Percentiles rank a stretch among this genome's conserved stretches.
These are phyloP conservation scores for Tetranychus cinnabarinus DNA, from an alignment of 1,140 invertebrate species.

Conservation along the genomic window DNA sequence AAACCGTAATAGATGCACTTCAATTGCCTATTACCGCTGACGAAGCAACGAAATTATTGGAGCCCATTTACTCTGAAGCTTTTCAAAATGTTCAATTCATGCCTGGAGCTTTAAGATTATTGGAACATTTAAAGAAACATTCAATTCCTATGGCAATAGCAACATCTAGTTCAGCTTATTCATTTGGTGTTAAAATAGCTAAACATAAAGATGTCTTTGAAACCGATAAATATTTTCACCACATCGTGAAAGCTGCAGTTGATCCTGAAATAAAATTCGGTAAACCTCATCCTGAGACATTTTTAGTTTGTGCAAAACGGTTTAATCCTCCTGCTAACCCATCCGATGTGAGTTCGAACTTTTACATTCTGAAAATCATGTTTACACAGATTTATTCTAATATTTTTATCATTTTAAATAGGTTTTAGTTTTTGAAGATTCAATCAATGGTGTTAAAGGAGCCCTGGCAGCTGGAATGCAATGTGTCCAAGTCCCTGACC, in stretches of 20 bases:
- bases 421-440: slow-evolving; percentile 11
- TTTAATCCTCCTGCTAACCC: neutral
- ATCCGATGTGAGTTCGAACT: neutral
- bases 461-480: slow-evolving; percentile 10
- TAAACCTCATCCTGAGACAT: slow-evolving; percentile 10
- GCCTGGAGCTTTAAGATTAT: slow-evolving; percentile 8
- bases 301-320: slow-evolving; percentile 1
- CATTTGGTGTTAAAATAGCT: slow-evolving; percentile 2
- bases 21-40: slow-evolving; percentile 2
- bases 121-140: slow-evolving; percentile 7
- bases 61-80: neutral
- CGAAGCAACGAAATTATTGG: slow-evolving; percentile 2
- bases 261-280: slow-evolving; percentile 9
- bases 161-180: neutral
- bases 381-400: neutral
- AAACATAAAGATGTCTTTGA: slow-evolving; percentile 2
- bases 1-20: neutral
- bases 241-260: slow-evolving; percentile 6
- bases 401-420: neutral
- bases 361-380: neutral
- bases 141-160: slow-evolving; percentile 10
- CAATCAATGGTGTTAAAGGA: slow-evolving; percentile 6
- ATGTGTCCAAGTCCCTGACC: slow-evolving; percentile 8
- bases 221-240: slow-evolving; percentile 5
- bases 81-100: slow-evolving; percentile 6